These are phyloP conservation scores for Crotalus horridus DNA, from an alignment of 2,113 vertebrate species.

Conservation along the genomic window DNA sequence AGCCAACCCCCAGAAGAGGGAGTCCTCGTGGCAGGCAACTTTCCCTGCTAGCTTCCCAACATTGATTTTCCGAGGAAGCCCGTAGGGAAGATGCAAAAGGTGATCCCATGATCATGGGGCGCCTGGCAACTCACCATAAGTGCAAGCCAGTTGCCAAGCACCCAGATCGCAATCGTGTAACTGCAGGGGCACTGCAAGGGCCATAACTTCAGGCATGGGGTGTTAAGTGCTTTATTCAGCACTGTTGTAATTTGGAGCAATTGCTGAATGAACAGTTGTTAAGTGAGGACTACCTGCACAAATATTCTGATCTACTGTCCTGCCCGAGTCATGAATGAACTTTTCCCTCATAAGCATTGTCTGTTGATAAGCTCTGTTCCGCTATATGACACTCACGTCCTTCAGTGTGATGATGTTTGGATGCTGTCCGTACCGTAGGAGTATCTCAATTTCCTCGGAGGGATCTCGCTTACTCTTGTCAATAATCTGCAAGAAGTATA, in stretches of 20 bases:
- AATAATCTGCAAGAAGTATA: constrained; percentile 77
- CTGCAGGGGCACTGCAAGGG: background rate
- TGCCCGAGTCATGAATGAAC: too few relatives aligned
- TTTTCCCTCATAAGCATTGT: background rate
- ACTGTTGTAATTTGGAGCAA: background rate
- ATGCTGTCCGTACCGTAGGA: constrained; percentile 93
- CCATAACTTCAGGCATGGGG: background rate
- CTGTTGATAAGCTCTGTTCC: too few relatives aligned
- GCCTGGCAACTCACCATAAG: background rate
- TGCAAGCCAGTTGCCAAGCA: background rate
- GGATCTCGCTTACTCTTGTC: constrained; percentile 94
- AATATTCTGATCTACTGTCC: background rate
- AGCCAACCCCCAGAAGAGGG: background rate
- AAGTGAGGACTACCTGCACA: background rate
- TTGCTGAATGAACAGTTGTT: background rate
- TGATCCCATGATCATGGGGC: background rate
- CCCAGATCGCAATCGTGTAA: background rate
- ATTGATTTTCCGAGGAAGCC: background rate
- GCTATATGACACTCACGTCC: constrained; percentile 79
- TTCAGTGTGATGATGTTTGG: constrained; percentile 98
- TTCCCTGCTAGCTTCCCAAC: background rate
- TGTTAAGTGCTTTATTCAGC: background rate
- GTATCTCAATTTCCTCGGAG: constrained; percentile 96
- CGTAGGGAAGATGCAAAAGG: background rate
- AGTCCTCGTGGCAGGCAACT: background rate